A percentile compares a stretch with the other conserved stretches of the same genome.
Evolutionary conservation across 2,113 vertebrate genomes (phyloP).

Genomic region (Suricata suricatta): DNA sequence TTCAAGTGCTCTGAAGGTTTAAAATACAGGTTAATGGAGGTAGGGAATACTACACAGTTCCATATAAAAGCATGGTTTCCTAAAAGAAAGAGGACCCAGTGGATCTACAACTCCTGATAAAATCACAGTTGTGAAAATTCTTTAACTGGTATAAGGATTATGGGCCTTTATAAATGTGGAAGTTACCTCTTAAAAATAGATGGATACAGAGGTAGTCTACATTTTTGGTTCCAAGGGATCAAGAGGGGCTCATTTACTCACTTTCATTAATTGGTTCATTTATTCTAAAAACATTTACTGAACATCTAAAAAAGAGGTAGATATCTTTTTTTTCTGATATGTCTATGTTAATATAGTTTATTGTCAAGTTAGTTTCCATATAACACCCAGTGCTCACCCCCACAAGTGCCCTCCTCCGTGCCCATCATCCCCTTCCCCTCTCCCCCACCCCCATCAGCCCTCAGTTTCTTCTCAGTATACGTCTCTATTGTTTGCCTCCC

Average conservation of each 20-base stretch:
- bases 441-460: no score
- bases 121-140: conserved; percentile 51
- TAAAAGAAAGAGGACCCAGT: conserved; percentile 55
- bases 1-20: conserved; percentile 71
- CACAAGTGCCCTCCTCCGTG: no score
- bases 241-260: not conserved
- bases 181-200: not conserved
- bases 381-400: no score
- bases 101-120: conserved; percentile 59
- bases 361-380: no score
- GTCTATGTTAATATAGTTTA: no score
- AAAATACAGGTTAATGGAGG: conserved; percentile 80
- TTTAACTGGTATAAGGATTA: conserved; percentile 26
- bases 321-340: no score
- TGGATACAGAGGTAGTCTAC: not conserved
- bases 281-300: not conserved
- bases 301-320: not conserved
- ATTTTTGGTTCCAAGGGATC: conserved; percentile 47
- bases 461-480: no score
- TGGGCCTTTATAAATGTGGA: not conserved
- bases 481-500: no score
- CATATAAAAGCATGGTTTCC: conserved; percentile 57
- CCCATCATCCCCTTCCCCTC: no score
- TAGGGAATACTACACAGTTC: conserved; percentile 67
- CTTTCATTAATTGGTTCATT: not conserved